These are phyloP conservation scores for Myrmophylax atrothorax DNA, from an alignment of 2,113 vertebrate genomes.

Conservation along the genomic window DNA sequence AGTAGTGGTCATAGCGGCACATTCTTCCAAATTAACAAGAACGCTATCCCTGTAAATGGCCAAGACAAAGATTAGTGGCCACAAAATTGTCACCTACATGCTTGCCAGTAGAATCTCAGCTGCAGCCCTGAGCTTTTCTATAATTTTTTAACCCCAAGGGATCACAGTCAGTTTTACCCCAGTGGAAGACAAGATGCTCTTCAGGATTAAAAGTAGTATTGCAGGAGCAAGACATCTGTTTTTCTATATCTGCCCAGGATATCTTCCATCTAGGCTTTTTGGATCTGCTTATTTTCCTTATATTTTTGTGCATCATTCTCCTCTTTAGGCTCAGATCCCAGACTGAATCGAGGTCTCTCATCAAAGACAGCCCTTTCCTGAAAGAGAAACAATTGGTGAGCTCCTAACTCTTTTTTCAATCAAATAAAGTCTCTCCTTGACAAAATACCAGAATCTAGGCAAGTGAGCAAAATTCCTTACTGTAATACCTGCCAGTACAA, in stretches of 20 bases:
- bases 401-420: not conserved
- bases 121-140: not conserved
- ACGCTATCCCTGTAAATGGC: not conserved
- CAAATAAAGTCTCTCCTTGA: not conserved
- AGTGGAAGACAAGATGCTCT: not conserved
- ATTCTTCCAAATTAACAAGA: not conserved
- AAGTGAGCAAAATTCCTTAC: not conserved
- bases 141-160: not conserved
- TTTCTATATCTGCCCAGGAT: not conserved
- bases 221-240: not conserved
- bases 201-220: not conserved
- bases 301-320: not conserved
- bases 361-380: constrained; percentile 51
- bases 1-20: not conserved
- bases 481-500: not conserved
- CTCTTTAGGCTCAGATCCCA: not conserved
- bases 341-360: not conserved
- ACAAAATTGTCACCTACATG: not conserved
- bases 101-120: not conserved
- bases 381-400: not conserved
- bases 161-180: not conserved
- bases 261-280: not conserved
- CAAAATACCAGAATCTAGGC: not conserved
- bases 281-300: not conserved
- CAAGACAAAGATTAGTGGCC: not conserved